phyloP scores from a whole-genome alignment of 2,888 invertebrate genomes.

The Apeira syringaria region DNA sequence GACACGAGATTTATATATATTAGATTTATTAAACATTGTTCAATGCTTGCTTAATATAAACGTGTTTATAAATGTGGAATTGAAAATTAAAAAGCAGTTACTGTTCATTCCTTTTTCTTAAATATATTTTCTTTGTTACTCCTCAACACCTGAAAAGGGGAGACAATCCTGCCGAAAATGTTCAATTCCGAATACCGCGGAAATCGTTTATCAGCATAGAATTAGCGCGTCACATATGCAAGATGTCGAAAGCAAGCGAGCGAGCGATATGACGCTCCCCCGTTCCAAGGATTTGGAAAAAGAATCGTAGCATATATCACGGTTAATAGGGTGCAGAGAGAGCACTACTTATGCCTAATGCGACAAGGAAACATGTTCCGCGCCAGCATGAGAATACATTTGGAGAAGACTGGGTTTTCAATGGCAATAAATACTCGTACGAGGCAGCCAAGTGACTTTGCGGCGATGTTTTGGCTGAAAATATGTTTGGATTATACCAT shows the following conservation, averaged over 20 bases:
- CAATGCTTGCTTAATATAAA: too few relatives aligned
- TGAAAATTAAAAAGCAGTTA: neutral
- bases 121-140: conserved; percentile 5
- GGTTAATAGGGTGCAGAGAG: conserved; percentile 81
- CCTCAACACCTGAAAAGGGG: conserved; percentile 9
- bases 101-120: neutral
- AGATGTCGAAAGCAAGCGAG: conserved; percentile 60
- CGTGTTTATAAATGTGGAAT: too few relatives aligned
- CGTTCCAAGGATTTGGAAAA: conserved; percentile 75
- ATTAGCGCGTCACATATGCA: conserved; percentile 69
- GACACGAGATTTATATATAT: too few relatives aligned
- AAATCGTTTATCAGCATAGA: conserved; percentile 73
- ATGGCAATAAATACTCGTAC: conserved; percentile 72
- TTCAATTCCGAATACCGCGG: conserved; percentile 53
- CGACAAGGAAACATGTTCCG: conserved; percentile 79
- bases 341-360: conserved; percentile 83
- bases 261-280: conserved; percentile 69
- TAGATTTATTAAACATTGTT: too few relatives aligned
- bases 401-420: conserved; percentile 68
- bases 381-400: conserved; percentile 70
- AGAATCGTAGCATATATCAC: conserved; percentile 83
- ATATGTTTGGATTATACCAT: conserved; percentile 46
- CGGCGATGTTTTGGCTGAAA: conserved; percentile 33
- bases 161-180: conserved; percentile 55
- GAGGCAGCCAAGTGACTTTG: conserved; percentile 43